Conservation (phyloP, 1,140 invertebrate genomes). For the Caenorhabditis inopinata region DNA sequence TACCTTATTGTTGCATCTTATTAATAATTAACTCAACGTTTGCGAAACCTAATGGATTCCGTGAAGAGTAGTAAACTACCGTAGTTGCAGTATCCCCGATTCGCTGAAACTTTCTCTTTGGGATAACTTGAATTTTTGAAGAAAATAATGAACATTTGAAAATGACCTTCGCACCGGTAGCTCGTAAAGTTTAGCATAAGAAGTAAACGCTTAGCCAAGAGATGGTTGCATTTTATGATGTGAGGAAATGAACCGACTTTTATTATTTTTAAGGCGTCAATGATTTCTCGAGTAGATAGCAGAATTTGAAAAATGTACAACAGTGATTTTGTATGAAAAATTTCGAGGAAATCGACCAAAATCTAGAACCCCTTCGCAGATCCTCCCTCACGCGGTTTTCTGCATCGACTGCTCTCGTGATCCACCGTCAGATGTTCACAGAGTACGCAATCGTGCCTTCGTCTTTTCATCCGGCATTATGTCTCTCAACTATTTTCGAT, state of each 20-base stretch:
- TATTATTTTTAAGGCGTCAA: not conserved
- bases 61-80: not conserved
- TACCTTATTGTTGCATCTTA: conserved; percentile 25
- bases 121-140: not conserved
- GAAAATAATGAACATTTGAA: not conserved
- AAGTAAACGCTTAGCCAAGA: not conserved
- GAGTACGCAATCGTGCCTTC: not conserved
- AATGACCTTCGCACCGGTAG: not conserved
- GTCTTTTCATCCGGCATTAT: not conserved
- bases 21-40: conserved; percentile 12
- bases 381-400: not conserved
- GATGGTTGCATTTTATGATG: not conserved
- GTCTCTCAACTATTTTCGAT: conserved; percentile 10
- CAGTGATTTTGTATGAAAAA: too few relatives aligned
- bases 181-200: not conserved
- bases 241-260: not conserved
- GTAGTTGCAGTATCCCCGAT: not conserved
- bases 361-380: not conserved
- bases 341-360: too few relatives aligned
- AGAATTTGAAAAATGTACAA: not conserved
- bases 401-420: not conserved
- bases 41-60: conserved; percentile 1
- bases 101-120: not conserved
- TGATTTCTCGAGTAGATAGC: conserved; percentile 18
- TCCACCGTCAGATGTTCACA: conserved; percentile 3